Evolutionary conservation across 2,888 invertebrate genomes (phyloP).

Genomic region (Trimorus sp.): DNA sequence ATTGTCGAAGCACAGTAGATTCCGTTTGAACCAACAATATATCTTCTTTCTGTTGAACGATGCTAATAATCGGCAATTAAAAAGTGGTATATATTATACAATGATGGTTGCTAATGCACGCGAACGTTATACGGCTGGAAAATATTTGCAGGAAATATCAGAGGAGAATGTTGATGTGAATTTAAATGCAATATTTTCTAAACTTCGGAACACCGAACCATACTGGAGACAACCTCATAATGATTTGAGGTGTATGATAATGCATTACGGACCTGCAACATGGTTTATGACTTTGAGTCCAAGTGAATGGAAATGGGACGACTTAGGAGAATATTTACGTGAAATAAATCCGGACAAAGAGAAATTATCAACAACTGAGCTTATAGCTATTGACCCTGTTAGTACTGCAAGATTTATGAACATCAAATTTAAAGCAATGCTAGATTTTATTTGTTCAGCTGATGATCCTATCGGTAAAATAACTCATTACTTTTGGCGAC

Average conservation of each 20-base stretch:
- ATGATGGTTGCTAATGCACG: slow-evolving; percentile 57
- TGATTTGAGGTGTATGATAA: too few relatives aligned
- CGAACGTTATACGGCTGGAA: slow-evolving; percentile 43
- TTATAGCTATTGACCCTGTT: slow-evolving; percentile 74
- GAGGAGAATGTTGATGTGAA: slow-evolving; percentile 57
- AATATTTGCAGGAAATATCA: slow-evolving; percentile 47
- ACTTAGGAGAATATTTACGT: slow-evolving; percentile 68
- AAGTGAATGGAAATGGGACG: too few relatives aligned
- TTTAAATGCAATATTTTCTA: slow-evolving; percentile 60
- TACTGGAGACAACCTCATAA: slow-evolving; percentile 62
- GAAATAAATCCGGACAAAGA: slow-evolving; percentile 66
- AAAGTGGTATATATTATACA: too few relatives aligned
- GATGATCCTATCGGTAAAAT: slow-evolving; percentile 67
- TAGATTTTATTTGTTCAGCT: slow-evolving; percentile 69
- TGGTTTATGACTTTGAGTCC: too few relatives aligned
- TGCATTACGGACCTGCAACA: too few relatives aligned
- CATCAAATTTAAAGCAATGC: slow-evolving; percentile 68
- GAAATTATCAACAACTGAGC: slow-evolving; percentile 57
- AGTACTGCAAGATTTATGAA: slow-evolving; percentile 70
- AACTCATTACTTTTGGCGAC: too few relatives aligned
- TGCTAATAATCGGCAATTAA: slow-evolving; percentile 65
- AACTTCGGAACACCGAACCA: slow-evolving; percentile 65
- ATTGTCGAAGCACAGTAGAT: slow-evolving; percentile 67
- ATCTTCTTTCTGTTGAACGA: slow-evolving; percentile 70
- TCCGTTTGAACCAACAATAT: slow-evolving; percentile 67